Conservation (phyloP, 35 echinoderm and acorn worm species). For the Heliocidaris tuberculata region DNA sequence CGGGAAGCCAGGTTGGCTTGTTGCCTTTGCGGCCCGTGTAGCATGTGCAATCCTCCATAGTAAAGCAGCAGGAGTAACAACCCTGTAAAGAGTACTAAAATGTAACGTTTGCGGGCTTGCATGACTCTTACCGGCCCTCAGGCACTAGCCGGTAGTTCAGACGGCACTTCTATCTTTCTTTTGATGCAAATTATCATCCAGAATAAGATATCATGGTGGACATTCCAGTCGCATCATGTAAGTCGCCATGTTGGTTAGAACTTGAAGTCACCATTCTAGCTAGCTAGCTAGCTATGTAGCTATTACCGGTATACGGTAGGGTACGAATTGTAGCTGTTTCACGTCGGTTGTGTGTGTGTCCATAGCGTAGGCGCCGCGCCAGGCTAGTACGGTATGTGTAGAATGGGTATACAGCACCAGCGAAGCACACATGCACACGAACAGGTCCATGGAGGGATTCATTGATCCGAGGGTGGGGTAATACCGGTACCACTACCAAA, state of each 20-base stretch:
- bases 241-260: conserved; percentile 32
- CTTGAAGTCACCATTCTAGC: not conserved
- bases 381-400: not conserved
- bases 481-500: too few relatives aligned
- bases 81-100: conserved; percentile 69
- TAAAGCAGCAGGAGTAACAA: conserved; percentile 83
- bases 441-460: too few relatives aligned
- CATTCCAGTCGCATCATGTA: conserved; percentile 28
- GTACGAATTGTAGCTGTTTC: too few relatives aligned
- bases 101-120: conserved; percentile 90
- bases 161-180: not conserved
- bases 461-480: too few relatives aligned
- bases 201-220: not conserved
- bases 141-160: conserved; percentile 23
- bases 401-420: not conserved
- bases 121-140: conserved; percentile 56
- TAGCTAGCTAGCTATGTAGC: too few relatives aligned
- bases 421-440: too few relatives aligned
- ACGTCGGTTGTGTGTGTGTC: too few relatives aligned
- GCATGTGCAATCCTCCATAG: conserved; percentile 77
- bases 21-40: conserved; percentile 42
- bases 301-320: too few relatives aligned
- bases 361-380: too few relatives aligned
- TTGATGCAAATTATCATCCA: not conserved
- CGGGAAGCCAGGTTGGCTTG: conserved; percentile 34